A percentile compares a stretch with the other conserved stretches of the same genome.
Conservation (phyloP, 2,888 invertebrate species). For the Pseudanteris insignis region DNA sequence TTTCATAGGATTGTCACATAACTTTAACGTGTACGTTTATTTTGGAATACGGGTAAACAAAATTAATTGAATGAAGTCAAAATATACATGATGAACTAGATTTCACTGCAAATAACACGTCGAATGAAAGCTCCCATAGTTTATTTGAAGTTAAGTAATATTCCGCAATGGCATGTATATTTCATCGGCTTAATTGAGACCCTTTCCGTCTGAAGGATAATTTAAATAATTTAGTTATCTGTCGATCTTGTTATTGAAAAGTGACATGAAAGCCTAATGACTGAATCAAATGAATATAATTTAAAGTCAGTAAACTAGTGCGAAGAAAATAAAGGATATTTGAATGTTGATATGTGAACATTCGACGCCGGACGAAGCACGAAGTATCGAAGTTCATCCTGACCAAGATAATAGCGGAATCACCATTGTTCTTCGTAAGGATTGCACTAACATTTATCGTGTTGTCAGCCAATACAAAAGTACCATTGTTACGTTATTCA, state of each 20-base stretch:
- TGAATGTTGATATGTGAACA: slow-evolving; percentile 24
- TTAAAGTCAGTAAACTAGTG: slow-evolving; percentile 19
- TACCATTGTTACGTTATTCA: slow-evolving; percentile 55
- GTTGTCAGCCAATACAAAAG: slow-evolving; percentile 47
- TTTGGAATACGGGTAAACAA: no score
- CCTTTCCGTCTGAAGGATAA: neutral
- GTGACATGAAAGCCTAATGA: slow-evolving; percentile 26
- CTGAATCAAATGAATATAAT: slow-evolving; percentile 28
- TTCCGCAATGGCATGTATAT: no score
- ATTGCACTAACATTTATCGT: slow-evolving; percentile 49
- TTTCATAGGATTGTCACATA: slow-evolving; percentile 23
- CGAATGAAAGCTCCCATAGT: no score
- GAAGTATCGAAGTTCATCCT: slow-evolving; percentile 44
- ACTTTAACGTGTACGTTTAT: no score
- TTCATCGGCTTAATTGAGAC: no score
- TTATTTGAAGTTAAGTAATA: no score
- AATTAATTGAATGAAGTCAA: no score
- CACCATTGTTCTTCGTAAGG: slow-evolving; percentile 47
- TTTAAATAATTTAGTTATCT: neutral
- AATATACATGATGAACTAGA: no score
- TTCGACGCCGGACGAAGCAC: slow-evolving; percentile 25
- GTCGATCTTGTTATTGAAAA: no score
- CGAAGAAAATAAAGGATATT: slow-evolving; percentile 23
- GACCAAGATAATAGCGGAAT: slow-evolving; percentile 33
- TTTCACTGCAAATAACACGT: no score